A percentile compares a stretch with the other conserved stretches of the same genome.
phyloP scores from a whole-genome alignment of 2,888 invertebrate genomes.

The Ophion slaviceki region DNA sequence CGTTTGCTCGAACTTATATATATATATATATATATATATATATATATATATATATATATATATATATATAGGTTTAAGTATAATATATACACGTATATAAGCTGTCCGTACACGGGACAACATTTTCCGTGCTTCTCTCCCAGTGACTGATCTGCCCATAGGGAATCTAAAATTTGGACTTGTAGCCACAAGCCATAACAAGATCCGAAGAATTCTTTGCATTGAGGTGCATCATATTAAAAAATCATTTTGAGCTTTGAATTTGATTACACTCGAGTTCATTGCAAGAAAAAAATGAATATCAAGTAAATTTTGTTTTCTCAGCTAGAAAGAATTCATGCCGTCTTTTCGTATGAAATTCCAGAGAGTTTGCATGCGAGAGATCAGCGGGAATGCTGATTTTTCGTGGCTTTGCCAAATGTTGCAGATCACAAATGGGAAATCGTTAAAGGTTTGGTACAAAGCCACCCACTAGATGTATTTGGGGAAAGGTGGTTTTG shows the following conservation, averaged over 20 bases:
- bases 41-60: no score
- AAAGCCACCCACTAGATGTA: neutral
- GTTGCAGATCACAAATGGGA: conserved; percentile 9
- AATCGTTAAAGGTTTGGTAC: conserved; percentile 31
- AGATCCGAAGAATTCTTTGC: neutral
- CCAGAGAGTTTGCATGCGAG: neutral
- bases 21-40: no score
- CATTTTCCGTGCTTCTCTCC: no score
- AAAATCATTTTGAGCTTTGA: neutral
- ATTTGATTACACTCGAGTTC: neutral
- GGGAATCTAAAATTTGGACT: neutral
- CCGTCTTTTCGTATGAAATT: no score
- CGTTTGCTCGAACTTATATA: neutral
- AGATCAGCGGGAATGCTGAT: no score
- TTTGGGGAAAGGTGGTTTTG: neutral
- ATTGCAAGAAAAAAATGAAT: neutral
- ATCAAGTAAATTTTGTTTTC: neutral
- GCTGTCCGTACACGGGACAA: neutral
- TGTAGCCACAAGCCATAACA: neutral
- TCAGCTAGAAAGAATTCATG: no score
- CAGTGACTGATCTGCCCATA: neutral
- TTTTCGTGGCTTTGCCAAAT: neutral
- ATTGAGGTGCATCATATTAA: neutral
- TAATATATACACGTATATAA: neutral
- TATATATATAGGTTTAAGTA: no score